A percentile compares a stretch with the other conserved stretches of the same genome.
These are phyloP conservation scores for Aphelocoma californica DNA, from an alignment of 2,797 vertebrate genomes.

Conservation along the genomic window DNA sequence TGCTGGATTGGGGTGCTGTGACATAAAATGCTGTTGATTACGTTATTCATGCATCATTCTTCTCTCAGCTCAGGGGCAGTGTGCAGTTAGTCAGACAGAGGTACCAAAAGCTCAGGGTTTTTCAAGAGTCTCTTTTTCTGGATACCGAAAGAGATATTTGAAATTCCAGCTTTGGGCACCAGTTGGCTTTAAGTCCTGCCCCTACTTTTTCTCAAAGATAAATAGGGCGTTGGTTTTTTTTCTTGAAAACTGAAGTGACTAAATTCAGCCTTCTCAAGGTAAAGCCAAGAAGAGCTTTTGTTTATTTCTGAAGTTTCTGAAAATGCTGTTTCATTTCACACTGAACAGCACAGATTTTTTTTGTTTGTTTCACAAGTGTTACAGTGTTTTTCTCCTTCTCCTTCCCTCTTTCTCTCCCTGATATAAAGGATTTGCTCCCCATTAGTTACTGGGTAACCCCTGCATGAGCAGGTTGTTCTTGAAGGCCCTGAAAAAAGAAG, in stretches of 20 bases:
- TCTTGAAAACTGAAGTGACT: neutral
- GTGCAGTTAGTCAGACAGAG: neutral
- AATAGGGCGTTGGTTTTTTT: neutral
- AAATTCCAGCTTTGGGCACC: constrained; percentile 15
- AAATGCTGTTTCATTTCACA: neutral
- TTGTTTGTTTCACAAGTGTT: neutral
- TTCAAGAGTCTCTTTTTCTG: neutral
- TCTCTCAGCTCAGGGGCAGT: neutral
- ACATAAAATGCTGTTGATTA: neutral
- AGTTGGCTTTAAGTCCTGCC: neutral
- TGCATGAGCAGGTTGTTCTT: neutral
- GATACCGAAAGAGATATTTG: neutral
- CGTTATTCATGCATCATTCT: neutral
- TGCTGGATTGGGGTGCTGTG: neutral
- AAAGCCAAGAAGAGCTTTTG: neutral
- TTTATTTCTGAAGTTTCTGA: neutral
- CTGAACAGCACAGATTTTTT: neutral
- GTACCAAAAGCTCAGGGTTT: neutral
- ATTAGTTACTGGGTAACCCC: neutral
- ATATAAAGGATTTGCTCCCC: neutral
- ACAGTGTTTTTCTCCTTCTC: neutral
- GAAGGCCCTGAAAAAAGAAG: neutral
- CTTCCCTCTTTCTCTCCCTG: neutral
- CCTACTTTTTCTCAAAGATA: neutral
- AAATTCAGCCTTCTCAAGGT: neutral